phyloP scores from a whole-genome alignment of 1,140 invertebrate genomes.

The Caerostris extrusa region DNA sequence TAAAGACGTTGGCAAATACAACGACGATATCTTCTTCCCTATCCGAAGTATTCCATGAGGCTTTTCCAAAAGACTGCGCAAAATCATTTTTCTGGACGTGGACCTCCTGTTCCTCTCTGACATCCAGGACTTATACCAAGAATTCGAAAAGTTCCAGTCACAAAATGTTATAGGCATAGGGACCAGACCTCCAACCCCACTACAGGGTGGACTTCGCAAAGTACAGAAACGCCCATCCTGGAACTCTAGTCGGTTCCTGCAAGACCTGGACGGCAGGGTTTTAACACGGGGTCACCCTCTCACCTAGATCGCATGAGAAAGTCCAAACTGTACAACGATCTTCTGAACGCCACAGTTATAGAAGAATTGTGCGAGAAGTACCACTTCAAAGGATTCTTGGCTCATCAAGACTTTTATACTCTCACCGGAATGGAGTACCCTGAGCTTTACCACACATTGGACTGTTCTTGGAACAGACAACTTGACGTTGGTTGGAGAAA shows the following conservation, averaged over 20 bases:
- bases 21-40: slow-evolving; percentile 90
- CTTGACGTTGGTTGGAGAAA: slow-evolving; percentile 92
- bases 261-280: slow-evolving; percentile 83
- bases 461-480: slow-evolving; percentile 92
- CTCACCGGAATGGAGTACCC: slow-evolving; percentile 88
- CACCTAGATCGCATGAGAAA: slow-evolving; percentile 87
- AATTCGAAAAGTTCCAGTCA: slow-evolving; percentile 86
- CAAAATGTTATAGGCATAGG: slow-evolving; percentile 88
- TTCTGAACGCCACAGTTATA: slow-evolving; percentile 84
- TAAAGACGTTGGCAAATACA: slow-evolving; percentile 90
- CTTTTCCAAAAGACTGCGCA: slow-evolving; percentile 81
- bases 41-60: slow-evolving; percentile 87
- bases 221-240: slow-evolving; percentile 86
- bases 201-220: slow-evolving; percentile 89
- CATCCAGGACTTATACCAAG: slow-evolving; percentile 85
- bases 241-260: slow-evolving; percentile 85
- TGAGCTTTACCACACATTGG: slow-evolving; percentile 88
- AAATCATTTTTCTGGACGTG: slow-evolving; percentile 88
- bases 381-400: slow-evolving; percentile 88
- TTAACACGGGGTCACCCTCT: slow-evolving; percentile 91
- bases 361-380: slow-evolving; percentile 87
- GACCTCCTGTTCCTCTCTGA: slow-evolving; percentile 89
- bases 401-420: slow-evolving; percentile 94
- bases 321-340: slow-evolving; percentile 85
- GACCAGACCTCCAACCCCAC: slow-evolving; percentile 89